A percentile compares a stretch with the other conserved stretches of the same genome.
These are phyloP conservation scores for Notothenia coriiceps DNA, from an alignment of 2,113 vertebrate genomes.

Conservation along the genomic window DNA sequence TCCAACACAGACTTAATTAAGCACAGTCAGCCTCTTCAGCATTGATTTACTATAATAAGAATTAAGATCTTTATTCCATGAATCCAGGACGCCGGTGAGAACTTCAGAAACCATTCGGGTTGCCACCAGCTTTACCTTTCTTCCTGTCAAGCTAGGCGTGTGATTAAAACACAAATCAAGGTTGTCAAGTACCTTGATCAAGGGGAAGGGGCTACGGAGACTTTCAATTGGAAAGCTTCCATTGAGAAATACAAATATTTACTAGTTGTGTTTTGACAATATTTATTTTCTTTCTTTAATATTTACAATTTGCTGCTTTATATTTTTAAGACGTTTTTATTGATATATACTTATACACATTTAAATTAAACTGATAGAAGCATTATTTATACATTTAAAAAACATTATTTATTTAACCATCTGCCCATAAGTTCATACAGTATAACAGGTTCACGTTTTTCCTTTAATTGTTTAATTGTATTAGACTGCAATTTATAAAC, in stretches of 20 bases:
- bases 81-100: slow-evolving; percentile 28
- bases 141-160: slow-evolving; percentile 19
- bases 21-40: slow-evolving; percentile 67
- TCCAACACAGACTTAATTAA: slow-evolving; percentile 68
- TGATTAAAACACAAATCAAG: slow-evolving; percentile 46
- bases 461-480: no score
- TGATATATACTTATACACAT: no score
- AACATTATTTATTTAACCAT: no score
- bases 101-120: slow-evolving; percentile 53
- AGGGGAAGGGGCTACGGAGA: not conserved
- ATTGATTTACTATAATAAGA: slow-evolving; percentile 62
- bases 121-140: slow-evolving; percentile 58
- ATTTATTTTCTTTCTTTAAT: no score
- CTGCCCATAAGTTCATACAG: no score
- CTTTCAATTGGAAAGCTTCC: slow-evolving; percentile 7
- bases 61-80: slow-evolving; percentile 50
- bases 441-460: no score
- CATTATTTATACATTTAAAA: no score
- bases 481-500: no score
- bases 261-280: not conserved
- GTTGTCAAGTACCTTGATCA: slow-evolving; percentile 24
- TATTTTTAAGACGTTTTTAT: not conserved
- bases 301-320: not conserved
- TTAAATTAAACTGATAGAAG: no score
- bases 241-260: slow-evolving; percentile 32